Base-by-base conservation (phyloP, 2,113 vertebrate genomes). In the Oncorhynchus masou region DNA sequence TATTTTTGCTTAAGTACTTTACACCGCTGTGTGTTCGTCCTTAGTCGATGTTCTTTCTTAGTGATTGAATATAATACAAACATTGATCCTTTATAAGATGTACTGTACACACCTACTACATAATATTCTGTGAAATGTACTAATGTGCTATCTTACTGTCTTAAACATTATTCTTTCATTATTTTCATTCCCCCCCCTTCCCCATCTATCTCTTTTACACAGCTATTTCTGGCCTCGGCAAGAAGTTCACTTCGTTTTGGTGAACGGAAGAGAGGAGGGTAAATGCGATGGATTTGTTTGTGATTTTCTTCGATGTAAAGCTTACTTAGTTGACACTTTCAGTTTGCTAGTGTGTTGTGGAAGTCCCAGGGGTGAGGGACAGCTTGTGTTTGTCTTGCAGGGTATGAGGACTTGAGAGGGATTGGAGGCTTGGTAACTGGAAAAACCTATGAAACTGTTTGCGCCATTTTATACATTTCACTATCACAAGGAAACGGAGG, bases 211-310 rank as follows among this genome's bases (percentile, higher is more conserved):
- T 79, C 79, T 11, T 83, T 81, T 68, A 65, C 68, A 69, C 80
- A 97, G 98, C 96, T 81, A 94, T 99, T 85, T 96, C 97, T 82
- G 96, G 96, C 90, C 96, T 99, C 19, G 97, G 98, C 85, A 99
- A 99, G 94, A 99, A 99, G 93, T 98, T 99, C 93, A 98, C 97
- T 88, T 99, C 98, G 6, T 97, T 99, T 86, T 99, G 96, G 96
- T 99, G 96, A 99, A 92, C 89, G 78, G 86, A 91, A 80, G 66
- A 83, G 82, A 81, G 80, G 84, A 86, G 86, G 94, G 97, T 98
- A 85, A 95, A 95, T 93, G n/a, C 75, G 65, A 0, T 71, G 20
- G 15, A 2, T 65, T 29, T n/a, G n/a, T 72, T 64, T 73, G 51
- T 73, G 16, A 31, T 19, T 51, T 51, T 67, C 57, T 79, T 75